Conservation (phyloP, 1,140 invertebrate genomes). For the Aphaenogaster rudis region DNA sequence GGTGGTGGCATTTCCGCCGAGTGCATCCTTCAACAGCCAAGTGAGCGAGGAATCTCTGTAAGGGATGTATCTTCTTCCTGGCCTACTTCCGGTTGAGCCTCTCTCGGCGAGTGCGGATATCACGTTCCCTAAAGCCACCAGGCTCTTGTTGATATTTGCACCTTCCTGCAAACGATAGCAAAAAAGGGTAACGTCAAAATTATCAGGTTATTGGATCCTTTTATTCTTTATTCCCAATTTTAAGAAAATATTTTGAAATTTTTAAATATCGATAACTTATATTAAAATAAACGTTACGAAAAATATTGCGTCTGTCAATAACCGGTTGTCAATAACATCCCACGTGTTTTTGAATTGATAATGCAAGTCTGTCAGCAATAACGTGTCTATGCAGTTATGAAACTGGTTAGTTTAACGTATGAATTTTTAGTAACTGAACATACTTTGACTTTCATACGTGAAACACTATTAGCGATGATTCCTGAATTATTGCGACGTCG, state of each 20-base stretch:
- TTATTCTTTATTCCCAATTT: background rate
- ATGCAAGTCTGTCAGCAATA: background rate
- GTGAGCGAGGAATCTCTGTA: conserved; percentile 92
- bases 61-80: conserved; percentile 89
- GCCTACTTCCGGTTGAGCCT: conserved; percentile 84
- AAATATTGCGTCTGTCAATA: background rate
- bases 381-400: background rate
- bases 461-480: conserved; percentile 10
- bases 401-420: background rate
- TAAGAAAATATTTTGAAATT: background rate
- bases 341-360: background rate
- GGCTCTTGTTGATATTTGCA: conserved; percentile 93
- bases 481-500: conserved; percentile 1
- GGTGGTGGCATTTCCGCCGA: conserved; percentile 90
- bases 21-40: conserved; percentile 91
- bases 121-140: conserved; percentile 93
- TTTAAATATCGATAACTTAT: conserved; percentile 3
- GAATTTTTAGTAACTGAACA: conserved; percentile 12
- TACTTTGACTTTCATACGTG: conserved; percentile 34
- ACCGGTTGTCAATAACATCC: background rate
- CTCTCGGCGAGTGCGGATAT: conserved; percentile 91
- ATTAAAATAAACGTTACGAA: background rate
- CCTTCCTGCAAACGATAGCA: conserved; percentile 89
- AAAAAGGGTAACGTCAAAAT: background rate
- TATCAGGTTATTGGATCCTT: background rate